Conservation (phyloP, 2,888 invertebrate species). For the Caenorhabditis macrosperma region DNA sequence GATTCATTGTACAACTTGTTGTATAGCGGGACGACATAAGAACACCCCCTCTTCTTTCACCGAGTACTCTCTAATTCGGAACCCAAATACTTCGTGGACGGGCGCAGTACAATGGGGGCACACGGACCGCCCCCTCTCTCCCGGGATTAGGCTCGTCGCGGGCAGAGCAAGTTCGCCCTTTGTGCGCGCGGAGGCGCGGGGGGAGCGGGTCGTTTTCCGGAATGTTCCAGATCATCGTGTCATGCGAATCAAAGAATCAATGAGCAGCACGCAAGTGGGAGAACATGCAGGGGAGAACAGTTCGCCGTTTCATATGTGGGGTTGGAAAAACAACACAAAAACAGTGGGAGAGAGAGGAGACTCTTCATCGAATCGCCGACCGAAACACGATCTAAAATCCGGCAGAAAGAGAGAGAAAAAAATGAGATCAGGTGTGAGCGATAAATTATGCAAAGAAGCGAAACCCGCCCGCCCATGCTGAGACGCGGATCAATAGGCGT, state of each 20-base stretch:
- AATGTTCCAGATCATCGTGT: slow-evolving; percentile 55
- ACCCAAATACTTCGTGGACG: slow-evolving; percentile 55
- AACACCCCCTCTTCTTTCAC: slow-evolving; percentile 9
- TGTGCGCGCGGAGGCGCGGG: slow-evolving; percentile 40
- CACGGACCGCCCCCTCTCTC: slow-evolving; percentile 30
- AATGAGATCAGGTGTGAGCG: slow-evolving; percentile 51
- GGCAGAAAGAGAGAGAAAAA: slow-evolving; percentile 16
- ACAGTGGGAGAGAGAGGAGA: slow-evolving; percentile 17
- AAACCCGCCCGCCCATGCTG: slow-evolving; percentile 30
- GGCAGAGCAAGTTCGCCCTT: slow-evolving; percentile 49
- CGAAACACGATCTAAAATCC: slow-evolving; percentile 41
- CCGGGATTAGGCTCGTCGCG: slow-evolving; percentile 48
- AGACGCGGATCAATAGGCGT: slow-evolving; percentile 58
- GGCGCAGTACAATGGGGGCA: slow-evolving; percentile 38
- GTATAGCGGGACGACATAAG: slow-evolving; percentile 37
- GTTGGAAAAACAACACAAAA: slow-evolving; percentile 45
- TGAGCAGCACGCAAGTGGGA: slow-evolving; percentile 21
- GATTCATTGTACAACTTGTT: slow-evolving; percentile 48
- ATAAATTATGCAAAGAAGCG: slow-evolving; percentile 55
- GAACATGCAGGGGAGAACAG: slow-evolving; percentile 12
- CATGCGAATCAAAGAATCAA: slow-evolving; percentile 41
- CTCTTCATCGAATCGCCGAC: background rate
- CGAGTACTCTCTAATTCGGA: slow-evolving; percentile 52
- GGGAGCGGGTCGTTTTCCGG: slow-evolving; percentile 50
- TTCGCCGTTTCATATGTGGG: too few relatives aligned